These are phyloP conservation scores for Nyctereutes procyonoides DNA, from an alignment of 2,113 vertebrate species.

Conservation along the genomic window DNA sequence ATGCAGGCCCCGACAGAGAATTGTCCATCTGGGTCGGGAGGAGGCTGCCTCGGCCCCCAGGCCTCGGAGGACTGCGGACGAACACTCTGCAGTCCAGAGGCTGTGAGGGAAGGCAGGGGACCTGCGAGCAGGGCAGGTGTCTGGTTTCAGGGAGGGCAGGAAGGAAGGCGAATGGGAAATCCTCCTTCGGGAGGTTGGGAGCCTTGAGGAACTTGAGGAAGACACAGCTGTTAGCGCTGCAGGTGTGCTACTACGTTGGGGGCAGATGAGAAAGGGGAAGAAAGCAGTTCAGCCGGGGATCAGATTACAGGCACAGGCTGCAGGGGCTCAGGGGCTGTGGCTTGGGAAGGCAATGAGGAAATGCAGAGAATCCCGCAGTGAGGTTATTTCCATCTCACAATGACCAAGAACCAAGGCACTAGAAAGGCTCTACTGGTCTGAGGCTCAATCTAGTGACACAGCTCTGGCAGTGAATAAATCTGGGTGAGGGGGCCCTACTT, in stretches of 20 bases:
- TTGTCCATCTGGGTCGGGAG: neutral
- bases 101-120: neutral
- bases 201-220: neutral
- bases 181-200: neutral
- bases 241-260: neutral
- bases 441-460: neutral
- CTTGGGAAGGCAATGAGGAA: neutral
- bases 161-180: neutral
- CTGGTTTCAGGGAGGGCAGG: neutral
- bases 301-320: neutral
- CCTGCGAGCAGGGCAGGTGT: neutral
- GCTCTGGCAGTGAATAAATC: neutral
- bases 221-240: too few relatives aligned
- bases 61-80: neutral
- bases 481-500: neutral
- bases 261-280: neutral
- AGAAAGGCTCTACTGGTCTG: neutral
- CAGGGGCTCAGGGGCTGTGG: neutral
- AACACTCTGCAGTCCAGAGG: neutral
- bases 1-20: neutral
- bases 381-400: neutral
- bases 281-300: neutral
- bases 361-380: accelerated
- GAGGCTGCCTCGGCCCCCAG: neutral
- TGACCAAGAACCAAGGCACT: neutral